Base-by-base conservation (phyloP, 1,140 invertebrate genomes). In the Ephestia elutella region DNA sequence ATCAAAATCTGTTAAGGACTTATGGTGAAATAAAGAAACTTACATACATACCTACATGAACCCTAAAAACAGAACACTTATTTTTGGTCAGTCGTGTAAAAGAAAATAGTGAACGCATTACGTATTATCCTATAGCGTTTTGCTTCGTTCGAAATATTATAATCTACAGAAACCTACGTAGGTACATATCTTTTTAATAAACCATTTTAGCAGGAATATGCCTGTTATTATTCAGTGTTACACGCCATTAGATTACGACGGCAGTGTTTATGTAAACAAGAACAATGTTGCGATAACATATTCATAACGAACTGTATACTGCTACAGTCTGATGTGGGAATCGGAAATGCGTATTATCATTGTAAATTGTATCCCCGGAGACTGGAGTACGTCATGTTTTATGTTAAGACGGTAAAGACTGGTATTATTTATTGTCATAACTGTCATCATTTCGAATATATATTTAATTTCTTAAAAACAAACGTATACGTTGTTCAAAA, bases 281-380 rank as follows among this genome's bases (percentile, higher is more conserved):
- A 44, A 44, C 38, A 44, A 44, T 44, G 38, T 44, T 15, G 38
- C 15, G 13, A 44, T 44, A 44, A 44, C 13, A 15, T 44, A 44
- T 44, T 44, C 38, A 44, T 44, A 15, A 17, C n/a, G 38, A 44
- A 44, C 38, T 35, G 38, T 44, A 17, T 7, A 25, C 21, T 25
- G 21, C 7, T 44, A 44, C 38, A 56, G 44, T 56, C 55, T 28
- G 55, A 56, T 56, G 44, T 56, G 21, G 55, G 38, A 56, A 28
- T 28, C 35, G 55, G 38, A 56, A 56, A 44, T 56, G 18, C 55
- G 55, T 56, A 56, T 56, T 56, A 56, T 56, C 55, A 30, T 60
- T 15, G 53, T 38, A 30, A 49, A 44, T 44, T 21, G 53, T 38
- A 49, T 13, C 8, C 9, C 30, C 4, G 38, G 9, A 10, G 32